phyloP scores from a whole-genome alignment of 2,888 invertebrate genomes.

The Standfussiana lucernea region DNA sequence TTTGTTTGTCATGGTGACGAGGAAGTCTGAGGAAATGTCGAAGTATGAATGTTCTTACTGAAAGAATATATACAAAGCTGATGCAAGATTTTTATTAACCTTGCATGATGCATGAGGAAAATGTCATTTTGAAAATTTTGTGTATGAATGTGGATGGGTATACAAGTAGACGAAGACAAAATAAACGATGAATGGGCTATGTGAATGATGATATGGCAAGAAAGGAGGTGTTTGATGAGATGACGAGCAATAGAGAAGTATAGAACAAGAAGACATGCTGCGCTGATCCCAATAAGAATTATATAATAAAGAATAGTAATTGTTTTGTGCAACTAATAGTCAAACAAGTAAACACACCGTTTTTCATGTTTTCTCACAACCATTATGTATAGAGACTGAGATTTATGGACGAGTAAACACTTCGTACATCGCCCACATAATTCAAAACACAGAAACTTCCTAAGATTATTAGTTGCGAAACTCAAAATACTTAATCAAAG shows the following conservation, averaged over 20 bases:
- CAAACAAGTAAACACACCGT: not conserved
- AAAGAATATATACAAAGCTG: not conserved
- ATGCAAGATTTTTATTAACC: not conserved
- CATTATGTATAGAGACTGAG: not conserved
- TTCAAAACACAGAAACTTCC: slow-evolving; percentile 13
- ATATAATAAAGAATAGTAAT: too few species aligned
- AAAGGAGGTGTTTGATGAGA: too few species aligned
- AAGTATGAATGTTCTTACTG: not conserved
- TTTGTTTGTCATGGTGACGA: slow-evolving; percentile 37
- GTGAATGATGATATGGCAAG: too few species aligned
- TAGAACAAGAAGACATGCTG: too few species aligned
- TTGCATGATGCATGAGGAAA: not conserved
- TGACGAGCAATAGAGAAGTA: too few species aligned
- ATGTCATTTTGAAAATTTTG: too few species aligned
- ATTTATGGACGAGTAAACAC: not conserved
- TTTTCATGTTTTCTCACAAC: not conserved
- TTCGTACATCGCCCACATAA: not conserved
- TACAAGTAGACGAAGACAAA: too few species aligned
- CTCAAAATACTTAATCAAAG: slow-evolving; percentile 47
- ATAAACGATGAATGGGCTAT: too few species aligned
- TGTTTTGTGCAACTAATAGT: not conserved
- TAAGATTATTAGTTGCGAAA: slow-evolving; percentile 37
- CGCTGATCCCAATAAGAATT: too few species aligned
- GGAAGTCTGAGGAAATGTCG: not conserved
- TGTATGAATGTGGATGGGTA: too few species aligned